Evolutionary conservation across 2,113 vertebrate genomes (phyloP), one percentile per base, ranked within the genome.

Genomic region (Panurus biarmicus): DNA sequence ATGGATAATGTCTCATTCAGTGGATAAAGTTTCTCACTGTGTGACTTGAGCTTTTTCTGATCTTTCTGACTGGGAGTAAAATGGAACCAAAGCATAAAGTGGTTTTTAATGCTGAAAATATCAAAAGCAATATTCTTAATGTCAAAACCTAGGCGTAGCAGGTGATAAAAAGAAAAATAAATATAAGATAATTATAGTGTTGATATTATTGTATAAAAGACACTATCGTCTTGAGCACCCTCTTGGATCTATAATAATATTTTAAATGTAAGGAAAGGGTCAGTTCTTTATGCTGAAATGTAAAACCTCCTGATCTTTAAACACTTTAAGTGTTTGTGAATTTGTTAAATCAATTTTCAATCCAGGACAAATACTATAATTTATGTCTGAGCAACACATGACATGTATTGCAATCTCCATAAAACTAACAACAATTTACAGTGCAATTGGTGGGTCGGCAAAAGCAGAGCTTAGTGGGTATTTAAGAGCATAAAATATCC

Each of bases 1-100:
- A 98, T 99, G 98, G 98, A 96, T 98, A 98, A 99, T 98, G 98
- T 99, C 98, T 99, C 98, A 99, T 99, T 99, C 98, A 98, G 98
- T 98, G 98, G 98, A 98, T 99, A 99, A 99, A 99, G 98, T 98
- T 98, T 98, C 98, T 97, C 96, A 98, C 97, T 98, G 96, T 98
- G 98, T 98, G 97, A 98, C 97, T 98, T 97, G 96, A 97, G 97
- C 94, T 98, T 98, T 98, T 98, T 98, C 98, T 98, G 98, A 98
- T 98, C 98, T 98, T 98, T 98, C 97, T 98, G 98, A 98, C 98
- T 98, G 97, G 96, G 96, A 98, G 97, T 98, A 98, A 98, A 98
- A 97, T 81, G 97, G 94, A 98, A 98, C 97, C 97, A 98, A 98
- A 98, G 97, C 96, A 97, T 97, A 96, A 97, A 98, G 97, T 96